phyloP scores from a whole-genome alignment of 2,113 vertebrate genomes.

The Turnix velox region DNA sequence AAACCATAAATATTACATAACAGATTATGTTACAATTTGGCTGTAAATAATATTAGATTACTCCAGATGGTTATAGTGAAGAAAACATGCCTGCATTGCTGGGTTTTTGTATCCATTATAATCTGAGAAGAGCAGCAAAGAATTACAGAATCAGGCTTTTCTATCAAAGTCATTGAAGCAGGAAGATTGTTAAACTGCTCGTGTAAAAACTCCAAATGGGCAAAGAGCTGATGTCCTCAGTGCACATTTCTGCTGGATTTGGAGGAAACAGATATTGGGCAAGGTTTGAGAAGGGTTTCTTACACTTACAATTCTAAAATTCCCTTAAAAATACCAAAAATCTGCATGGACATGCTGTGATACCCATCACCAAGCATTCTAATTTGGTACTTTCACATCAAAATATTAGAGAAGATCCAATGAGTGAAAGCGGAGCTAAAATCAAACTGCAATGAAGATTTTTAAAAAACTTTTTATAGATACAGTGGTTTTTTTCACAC shows the following conservation, averaged over 20 bases:
- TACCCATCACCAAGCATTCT: fast-evolving
- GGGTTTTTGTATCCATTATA: neutral
- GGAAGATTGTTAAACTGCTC: conserved; percentile 21
- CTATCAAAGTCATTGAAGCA: neutral
- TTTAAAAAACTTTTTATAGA: neutral
- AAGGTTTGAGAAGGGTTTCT: neutral
- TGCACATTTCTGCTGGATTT: neutral
- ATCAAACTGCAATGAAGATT: neutral
- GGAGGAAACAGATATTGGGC: neutral
- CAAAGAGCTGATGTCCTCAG: conserved; percentile 1
- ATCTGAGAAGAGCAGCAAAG: neutral
- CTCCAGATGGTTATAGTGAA: neutral
- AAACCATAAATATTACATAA: neutral
- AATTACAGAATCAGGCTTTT: neutral
- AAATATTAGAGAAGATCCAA: neutral
- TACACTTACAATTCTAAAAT: neutral
- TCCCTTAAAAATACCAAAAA: neutral
- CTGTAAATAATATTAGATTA: neutral
- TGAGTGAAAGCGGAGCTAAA: neutral
- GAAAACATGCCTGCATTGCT: neutral
- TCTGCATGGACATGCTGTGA: neutral
- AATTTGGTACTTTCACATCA: neutral
- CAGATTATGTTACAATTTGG: neutral
- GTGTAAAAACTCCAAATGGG: conserved; percentile 14
- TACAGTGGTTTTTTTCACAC: neutral